Evolutionary conservation across 1,140 invertebrate species (phyloP).

Genomic region (Caenorhabditis briggsae): DNA sequence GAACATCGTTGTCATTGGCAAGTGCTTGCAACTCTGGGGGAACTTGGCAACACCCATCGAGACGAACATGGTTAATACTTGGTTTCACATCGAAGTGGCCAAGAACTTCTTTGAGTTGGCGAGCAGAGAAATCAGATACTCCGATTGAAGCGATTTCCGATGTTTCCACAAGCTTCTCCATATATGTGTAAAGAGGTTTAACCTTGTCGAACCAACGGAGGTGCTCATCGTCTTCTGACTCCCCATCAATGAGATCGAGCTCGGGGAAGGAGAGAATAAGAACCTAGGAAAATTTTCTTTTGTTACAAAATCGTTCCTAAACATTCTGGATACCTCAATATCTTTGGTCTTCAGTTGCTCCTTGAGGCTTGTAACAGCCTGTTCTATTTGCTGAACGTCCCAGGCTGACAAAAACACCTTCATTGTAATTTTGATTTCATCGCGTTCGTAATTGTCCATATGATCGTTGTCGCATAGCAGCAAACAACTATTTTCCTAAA

Average conservation of each 20-base stretch:
- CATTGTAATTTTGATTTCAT: conserved; percentile 47
- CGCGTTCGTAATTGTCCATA: conserved; percentile 41
- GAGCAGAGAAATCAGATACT: conserved; percentile 37
- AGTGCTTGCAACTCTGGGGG: conserved; percentile 39
- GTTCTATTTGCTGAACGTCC: conserved; percentile 29
- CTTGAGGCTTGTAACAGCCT: conserved; percentile 17
- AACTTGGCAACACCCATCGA: conserved; percentile 29
- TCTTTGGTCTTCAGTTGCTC: conserved; percentile 41
- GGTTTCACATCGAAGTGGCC: conserved; percentile 31
- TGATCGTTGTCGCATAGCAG: conserved; percentile 43
- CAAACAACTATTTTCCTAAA: conserved; percentile 43
- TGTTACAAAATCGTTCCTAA: neutral
- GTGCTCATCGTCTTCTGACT: conserved; percentile 38
- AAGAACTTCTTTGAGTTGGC: conserved; percentile 19
- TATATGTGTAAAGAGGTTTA: conserved; percentile 15
- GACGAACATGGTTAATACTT: conserved; percentile 23
- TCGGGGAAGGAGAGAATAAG: conserved; percentile 14
- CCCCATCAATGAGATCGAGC: conserved; percentile 25
- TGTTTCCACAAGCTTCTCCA: conserved; percentile 31
- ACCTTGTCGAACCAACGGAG: conserved; percentile 39
- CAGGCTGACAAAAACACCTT: conserved; percentile 30
- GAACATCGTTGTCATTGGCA: conserved; percentile 34
- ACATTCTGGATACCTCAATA: neutral
- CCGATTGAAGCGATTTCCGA: conserved; percentile 44
- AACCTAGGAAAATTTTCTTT: neutral